A percentile compares a stretch with the other conserved stretches of the same genome.
These are phyloP conservation scores for Dicycla oo DNA, from an alignment of 2,888 invertebrate genomes.

Conservation along the genomic window DNA sequence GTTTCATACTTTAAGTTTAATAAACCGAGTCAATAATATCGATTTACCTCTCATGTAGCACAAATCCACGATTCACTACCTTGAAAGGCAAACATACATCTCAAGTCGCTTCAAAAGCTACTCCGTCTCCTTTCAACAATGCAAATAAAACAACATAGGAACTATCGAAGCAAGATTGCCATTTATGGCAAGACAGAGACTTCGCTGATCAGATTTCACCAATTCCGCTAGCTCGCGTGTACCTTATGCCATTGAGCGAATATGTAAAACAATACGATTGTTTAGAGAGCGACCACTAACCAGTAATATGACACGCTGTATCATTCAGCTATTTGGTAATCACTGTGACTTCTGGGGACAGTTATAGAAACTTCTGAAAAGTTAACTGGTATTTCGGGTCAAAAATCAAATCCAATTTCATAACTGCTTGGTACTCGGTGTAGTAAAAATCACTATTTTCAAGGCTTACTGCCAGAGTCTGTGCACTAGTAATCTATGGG, in stretches of 20 bases:
- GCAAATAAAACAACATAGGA: conserved; percentile 46
- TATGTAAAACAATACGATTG: conserved; percentile 64
- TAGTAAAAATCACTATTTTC: too few species aligned
- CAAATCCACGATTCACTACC: conserved; percentile 31
- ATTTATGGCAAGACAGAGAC: conserved; percentile 61
- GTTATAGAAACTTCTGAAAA: conserved; percentile 14
- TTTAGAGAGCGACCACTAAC: conserved; percentile 47
- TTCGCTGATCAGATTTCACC: conserved; percentile 67
- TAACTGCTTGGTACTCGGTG: too few species aligned
- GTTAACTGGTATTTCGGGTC: background rate
- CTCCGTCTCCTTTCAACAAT: conserved; percentile 42
- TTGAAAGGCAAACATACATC: conserved; percentile 44
- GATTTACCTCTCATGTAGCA: conserved; percentile 15
- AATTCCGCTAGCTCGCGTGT: conserved; percentile 60
- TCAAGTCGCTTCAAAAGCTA: conserved; percentile 20
- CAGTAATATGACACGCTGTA: conserved; percentile 30
- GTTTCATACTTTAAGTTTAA: conserved; percentile 24
- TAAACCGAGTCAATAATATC: conserved; percentile 13
- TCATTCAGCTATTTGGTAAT: conserved; percentile 43
- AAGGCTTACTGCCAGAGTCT: too few species aligned
- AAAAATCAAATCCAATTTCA: conserved; percentile 11
- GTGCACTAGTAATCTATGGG: too few species aligned
- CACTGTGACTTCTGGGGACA: conserved; percentile 8
- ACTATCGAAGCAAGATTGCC: conserved; percentile 51
- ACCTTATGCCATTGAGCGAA: conserved; percentile 62